A percentile compares a stretch with the other conserved stretches of the same genome.
These are phyloP conservation scores for Atethmia centrago DNA, from an alignment of 2,888 invertebrate species.

Conservation along the genomic window DNA sequence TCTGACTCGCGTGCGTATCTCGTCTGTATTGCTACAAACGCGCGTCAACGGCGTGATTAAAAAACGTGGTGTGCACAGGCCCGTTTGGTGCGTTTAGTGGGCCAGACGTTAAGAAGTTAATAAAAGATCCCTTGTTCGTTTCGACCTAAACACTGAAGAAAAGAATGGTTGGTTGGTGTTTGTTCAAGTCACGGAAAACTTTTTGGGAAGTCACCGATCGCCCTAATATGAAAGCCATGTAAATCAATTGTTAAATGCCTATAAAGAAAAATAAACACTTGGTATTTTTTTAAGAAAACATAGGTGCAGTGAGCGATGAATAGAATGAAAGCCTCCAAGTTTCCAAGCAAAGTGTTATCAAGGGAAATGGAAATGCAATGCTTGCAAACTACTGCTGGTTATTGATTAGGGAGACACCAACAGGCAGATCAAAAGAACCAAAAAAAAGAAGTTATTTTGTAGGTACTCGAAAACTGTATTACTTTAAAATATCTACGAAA, in stretches of 20 bases:
- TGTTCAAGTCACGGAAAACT: neutral
- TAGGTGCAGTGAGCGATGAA: neutral
- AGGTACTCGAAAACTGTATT: no score
- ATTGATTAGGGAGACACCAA: neutral
- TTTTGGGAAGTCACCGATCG: neutral
- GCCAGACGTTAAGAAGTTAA: neutral
- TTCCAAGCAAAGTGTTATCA: neutral
- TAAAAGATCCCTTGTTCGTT: neutral
- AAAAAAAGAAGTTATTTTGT: neutral
- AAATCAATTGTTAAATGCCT: neutral
- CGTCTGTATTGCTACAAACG: no score
- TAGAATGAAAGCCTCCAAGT: neutral
- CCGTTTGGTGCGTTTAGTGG: neutral
- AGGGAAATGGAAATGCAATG: neutral
- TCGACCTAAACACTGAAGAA: neutral
- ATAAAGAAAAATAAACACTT: neutral
- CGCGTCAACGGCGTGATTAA: no score
- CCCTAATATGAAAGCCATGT: neutral
- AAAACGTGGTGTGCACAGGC: no score
- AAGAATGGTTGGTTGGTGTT: neutral
- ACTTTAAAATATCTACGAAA: no score
- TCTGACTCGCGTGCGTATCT: no score
- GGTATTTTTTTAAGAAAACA: neutral
- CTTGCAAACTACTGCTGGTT: neutral
- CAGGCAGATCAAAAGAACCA: no score